Base-by-base conservation (phyloP, 2,888 invertebrate species). In the Perdita meconis region DNA sequence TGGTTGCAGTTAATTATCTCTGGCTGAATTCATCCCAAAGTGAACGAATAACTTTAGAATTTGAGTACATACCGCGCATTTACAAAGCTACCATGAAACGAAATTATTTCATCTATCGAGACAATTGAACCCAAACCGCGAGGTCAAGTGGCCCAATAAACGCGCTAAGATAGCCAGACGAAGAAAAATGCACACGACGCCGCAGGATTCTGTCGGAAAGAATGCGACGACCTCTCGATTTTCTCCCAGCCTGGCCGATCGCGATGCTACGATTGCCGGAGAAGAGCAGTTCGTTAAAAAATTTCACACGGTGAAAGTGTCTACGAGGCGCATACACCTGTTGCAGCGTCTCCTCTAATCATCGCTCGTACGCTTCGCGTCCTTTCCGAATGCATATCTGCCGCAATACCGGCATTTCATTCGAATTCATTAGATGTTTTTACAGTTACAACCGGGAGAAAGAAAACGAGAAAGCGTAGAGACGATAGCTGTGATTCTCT, bases 241-340 rank as follows among this genome's bases (percentile, higher is more conserved):
- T 51, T 24, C 13, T n/a, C 10, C n/a, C 22, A 44, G 42, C 10
- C 50, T 40, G 22, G 13, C 40, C 51, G 36, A 26, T 50, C 44
- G 30, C 34, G 44, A 60, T 53, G 34, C 65, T 34, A 42, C 24
- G 50, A 24, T 57, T 66, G 42, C 59, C 26, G 26, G 66, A 34
- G 61, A 78, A 53, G 70, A 81, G 64, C 34, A 51, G 56, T 66
- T 38, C 2, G 19, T 22, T 26, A 13, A 51, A 51, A 65, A 72
- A 73, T 68, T 61, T 73, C 70, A 59, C 73, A 55, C 67, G 76
- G 76, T 82, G 76, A 82, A 82, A 82, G 83, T 73, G 70, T 16
- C 66, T 56, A 34, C 12, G 55, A 36, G 30, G 40, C n/a, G 24
- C 47, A 3, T 19, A 19, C 65, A 65, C 55, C 78, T 72, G 78